These are phyloP conservation scores for Cyclargus thomasi DNA, from an alignment of 1,140 invertebrate species.

Conservation along the genomic window DNA sequence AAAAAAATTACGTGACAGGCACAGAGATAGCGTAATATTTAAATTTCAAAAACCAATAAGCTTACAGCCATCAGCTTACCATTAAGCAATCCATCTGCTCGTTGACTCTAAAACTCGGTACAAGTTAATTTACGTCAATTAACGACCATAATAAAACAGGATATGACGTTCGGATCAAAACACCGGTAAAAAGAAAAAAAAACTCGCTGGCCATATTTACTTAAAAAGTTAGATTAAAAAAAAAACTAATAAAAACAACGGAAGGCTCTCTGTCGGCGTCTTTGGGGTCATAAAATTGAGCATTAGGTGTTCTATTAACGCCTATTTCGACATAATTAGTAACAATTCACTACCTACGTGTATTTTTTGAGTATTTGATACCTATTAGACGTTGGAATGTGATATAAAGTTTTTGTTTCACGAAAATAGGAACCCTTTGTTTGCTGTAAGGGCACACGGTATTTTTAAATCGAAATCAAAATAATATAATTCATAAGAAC, in stretches of 20 bases:
- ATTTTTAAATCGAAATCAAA: too few relatives aligned
- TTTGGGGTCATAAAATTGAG: conserved; percentile 52
- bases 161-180: background rate
- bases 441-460: too few relatives aligned
- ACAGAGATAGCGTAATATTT: too few relatives aligned
- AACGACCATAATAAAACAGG: background rate
- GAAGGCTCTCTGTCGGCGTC: conserved; percentile 62
- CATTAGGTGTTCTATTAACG: conserved; percentile 70
- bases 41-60: too few relatives aligned
- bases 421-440: too few relatives aligned
- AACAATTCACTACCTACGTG: conserved; percentile 53
- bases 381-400: conserved; percentile 24
- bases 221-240: conserved; percentile 63
- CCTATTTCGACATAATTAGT: conserved; percentile 72
- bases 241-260: conserved; percentile 61
- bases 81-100: background rate
- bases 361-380: conserved; percentile 38
- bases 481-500: too few relatives aligned
- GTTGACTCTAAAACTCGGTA: background rate
- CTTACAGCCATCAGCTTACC: background rate
- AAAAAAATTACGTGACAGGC: too few relatives aligned
- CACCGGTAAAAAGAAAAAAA: background rate
- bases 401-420: background rate
- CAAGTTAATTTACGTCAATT: background rate
- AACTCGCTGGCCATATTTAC: conserved; percentile 44